Percentiles rank a stretch among this genome's conserved stretches.
phyloP scores from a whole-genome alignment of 2,888 invertebrate species.

The Pseudococcus longispinus region DNA sequence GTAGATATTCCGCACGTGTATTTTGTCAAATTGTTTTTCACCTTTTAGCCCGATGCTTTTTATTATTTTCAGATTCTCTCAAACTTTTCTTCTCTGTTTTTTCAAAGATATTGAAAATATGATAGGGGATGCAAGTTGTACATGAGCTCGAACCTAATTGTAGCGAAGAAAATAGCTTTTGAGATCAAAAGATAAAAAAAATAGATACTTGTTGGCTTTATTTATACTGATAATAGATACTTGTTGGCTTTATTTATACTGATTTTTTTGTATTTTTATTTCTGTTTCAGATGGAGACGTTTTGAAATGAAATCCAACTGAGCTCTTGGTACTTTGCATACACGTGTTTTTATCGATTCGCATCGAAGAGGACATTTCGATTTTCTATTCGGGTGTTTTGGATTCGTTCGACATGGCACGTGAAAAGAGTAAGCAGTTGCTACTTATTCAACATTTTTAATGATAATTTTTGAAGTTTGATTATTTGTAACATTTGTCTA shows the following conservation, averaged over 20 bases:
- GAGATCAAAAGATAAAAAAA: background rate
- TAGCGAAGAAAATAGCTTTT: background rate
- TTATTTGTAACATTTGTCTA: no score
- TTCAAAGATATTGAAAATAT: background rate
- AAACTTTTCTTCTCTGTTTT: background rate
- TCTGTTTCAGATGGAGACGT: background rate
- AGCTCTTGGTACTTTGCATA: no score
- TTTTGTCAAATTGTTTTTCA: background rate
- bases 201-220: background rate
- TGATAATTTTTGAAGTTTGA: no score
- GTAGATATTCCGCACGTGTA: background rate
- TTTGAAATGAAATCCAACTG: background rate
- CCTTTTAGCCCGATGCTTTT: background rate
- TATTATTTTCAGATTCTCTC: no score
- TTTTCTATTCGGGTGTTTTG: background rate
- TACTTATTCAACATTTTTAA: no score
- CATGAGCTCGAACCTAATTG: background rate
- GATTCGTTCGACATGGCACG: background rate
- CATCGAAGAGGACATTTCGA: background rate
- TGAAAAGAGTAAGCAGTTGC: no score
- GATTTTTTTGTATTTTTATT: background rate
- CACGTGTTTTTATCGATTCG: background rate
- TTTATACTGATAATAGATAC: background rate
- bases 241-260: background rate
- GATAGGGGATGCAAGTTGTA: background rate